These are phyloP conservation scores for Enteromius thamalakanensis DNA, from an alignment of 2,797 vertebrate genomes.

Conservation along the genomic window DNA sequence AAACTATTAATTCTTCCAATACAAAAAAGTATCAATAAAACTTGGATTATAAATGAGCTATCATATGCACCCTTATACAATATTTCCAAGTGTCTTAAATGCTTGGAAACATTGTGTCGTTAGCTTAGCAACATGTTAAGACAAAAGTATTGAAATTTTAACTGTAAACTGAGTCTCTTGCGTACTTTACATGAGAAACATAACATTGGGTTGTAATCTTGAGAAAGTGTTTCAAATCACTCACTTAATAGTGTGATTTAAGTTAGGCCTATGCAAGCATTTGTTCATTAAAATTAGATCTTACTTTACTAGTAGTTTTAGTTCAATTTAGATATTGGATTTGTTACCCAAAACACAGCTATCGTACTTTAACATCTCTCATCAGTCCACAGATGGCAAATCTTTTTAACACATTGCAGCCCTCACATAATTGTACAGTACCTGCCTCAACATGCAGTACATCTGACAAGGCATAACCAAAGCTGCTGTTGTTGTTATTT, in stretches of 20 bases:
- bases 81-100: neutral
- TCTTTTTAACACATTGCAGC: slow-evolving; percentile 30
- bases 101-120: neutral
- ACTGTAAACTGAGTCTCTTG: neutral
- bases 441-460: slow-evolving; percentile 9
- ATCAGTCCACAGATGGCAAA: neutral
- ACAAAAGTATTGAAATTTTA: neutral
- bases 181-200: neutral
- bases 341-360: neutral
- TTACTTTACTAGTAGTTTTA: neutral
- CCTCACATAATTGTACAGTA: slow-evolving; percentile 38
- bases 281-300: neutral
- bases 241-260: neutral
- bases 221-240: neutral
- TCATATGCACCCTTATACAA: neutral
- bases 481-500: slow-evolving; percentile 69
- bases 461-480: slow-evolving; percentile 34
- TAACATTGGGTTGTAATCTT: neutral
- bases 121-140: neutral
- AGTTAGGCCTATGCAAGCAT: neutral
- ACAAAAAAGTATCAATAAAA: neutral
- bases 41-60: neutral
- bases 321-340: neutral
- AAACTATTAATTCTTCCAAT: neutral
- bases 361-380: neutral